Conservation (phyloP, 2,888 invertebrate genomes). For the Dicyrtoma fusca region DNA sequence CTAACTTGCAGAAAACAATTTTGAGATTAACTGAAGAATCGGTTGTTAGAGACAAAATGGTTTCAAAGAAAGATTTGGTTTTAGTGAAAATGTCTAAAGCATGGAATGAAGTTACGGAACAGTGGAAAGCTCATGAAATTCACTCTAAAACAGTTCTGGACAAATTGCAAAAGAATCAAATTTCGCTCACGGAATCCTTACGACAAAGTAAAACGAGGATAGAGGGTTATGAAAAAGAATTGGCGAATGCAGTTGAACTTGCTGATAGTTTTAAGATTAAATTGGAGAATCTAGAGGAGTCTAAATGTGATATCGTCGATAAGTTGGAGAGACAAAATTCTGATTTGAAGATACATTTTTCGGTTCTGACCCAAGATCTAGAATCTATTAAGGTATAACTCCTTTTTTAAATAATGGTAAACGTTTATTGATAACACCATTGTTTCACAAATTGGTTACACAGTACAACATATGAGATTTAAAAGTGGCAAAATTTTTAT, state of each 20-base stretch:
- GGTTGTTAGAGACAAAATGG: slow-evolving; percentile 41
- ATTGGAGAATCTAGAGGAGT: slow-evolving; percentile 30
- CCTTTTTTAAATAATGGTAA: not conserved
- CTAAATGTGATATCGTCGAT: slow-evolving; percentile 26
- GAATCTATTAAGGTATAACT: slow-evolving; percentile 33
- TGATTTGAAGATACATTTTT: slow-evolving; percentile 33
- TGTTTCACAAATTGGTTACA: too few relatives aligned
- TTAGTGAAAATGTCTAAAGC: slow-evolving; percentile 47
- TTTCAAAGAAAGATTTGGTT: slow-evolving; percentile 41
- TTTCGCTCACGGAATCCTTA: slow-evolving; percentile 40
- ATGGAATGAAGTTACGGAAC: slow-evolving; percentile 49
- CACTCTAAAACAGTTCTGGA: slow-evolving; percentile 38
- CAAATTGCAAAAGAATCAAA: slow-evolving; percentile 50
- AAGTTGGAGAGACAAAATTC: slow-evolving; percentile 32
- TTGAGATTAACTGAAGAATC: slow-evolving; percentile 47
- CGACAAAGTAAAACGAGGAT: slow-evolving; percentile 44
- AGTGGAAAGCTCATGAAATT: slow-evolving; percentile 53
- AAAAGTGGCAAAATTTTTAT: not conserved
- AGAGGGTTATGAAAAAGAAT: slow-evolving; percentile 49
- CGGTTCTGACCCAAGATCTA: slow-evolving; percentile 38
- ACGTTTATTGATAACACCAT: not conserved
- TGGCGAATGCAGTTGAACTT: slow-evolving; percentile 48
- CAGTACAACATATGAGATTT: too few relatives aligned
- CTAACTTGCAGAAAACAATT: slow-evolving; percentile 44
- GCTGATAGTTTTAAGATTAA: slow-evolving; percentile 47